Conservation (phyloP, 2,113 vertebrate genomes). For the Engraulis encrasicolus region DNA sequence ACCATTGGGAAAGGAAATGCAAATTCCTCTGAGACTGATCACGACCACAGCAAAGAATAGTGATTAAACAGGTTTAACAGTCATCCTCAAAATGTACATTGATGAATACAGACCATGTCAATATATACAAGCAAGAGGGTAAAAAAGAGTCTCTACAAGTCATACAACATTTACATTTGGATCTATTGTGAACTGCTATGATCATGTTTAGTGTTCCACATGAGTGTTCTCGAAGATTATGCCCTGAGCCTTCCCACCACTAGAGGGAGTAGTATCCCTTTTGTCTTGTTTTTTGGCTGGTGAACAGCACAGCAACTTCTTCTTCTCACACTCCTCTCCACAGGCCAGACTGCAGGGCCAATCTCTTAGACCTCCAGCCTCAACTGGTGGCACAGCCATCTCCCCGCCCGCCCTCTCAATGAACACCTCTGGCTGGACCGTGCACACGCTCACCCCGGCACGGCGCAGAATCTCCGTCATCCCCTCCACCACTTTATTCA, state of each 20-base stretch:
- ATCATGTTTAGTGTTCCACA: neutral
- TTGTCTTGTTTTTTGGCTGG: slow-evolving; percentile 26
- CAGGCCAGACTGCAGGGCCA: slow-evolving; percentile 68
- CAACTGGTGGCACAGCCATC: neutral
- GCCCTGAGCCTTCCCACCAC: slow-evolving; percentile 47
- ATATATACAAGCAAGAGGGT: neutral
- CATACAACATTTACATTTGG: neutral
- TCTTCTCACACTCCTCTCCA: slow-evolving; percentile 59
- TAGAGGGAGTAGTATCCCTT: slow-evolving; percentile 17
- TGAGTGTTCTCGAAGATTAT: slow-evolving; percentile 61
- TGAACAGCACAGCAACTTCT: slow-evolving; percentile 73
- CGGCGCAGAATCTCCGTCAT: slow-evolving; percentile 65
- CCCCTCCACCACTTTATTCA: slow-evolving; percentile 54
- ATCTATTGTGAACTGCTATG: neutral
- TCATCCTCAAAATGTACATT: neutral
- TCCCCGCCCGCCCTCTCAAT: neutral
- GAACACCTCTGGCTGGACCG: slow-evolving; percentile 75
- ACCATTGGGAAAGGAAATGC: too few species aligned
- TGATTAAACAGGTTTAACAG: neutral
- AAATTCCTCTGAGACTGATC: too few species aligned
- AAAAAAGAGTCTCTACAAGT: neutral
- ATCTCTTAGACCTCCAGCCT: neutral
- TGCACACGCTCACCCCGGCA: slow-evolving; percentile 70
- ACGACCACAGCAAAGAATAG: neutral
- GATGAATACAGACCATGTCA: neutral